Evolutionary conservation across 2,888 invertebrate species (phyloP).

Genomic region (Euplexia lucipara): DNA sequence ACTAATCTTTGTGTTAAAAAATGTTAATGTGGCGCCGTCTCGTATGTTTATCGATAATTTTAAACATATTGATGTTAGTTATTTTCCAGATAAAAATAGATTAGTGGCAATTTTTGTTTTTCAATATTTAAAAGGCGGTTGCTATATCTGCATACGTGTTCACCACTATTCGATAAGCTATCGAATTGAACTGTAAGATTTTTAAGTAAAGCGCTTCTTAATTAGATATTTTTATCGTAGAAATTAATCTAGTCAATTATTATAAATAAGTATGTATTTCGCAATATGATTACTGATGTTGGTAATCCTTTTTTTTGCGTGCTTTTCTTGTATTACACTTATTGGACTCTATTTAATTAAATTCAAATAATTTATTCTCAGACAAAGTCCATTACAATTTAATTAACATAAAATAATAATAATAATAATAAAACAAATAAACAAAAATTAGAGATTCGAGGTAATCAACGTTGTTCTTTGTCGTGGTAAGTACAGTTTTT

Average conservation of each 20-base stretch:
- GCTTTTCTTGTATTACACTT: constrained; percentile 6
- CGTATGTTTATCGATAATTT: constrained; percentile 26
- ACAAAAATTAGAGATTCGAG: too few species aligned
- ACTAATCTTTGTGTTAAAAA: constrained; percentile 31
- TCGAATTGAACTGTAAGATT: too few species aligned
- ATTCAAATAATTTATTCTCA: too few species aligned
- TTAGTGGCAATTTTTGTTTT: constrained; percentile 36
- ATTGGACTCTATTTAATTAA: not conserved
- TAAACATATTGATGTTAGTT: constrained; percentile 45
- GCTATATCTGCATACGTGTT: not conserved
- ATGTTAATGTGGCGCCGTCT: constrained; percentile 60
- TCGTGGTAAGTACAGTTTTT: constrained; percentile 12
- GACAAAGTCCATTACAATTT: too few species aligned
- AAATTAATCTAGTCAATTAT: too few species aligned
- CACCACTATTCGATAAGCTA: too few species aligned
- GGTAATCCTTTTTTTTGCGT: constrained; percentile 4
- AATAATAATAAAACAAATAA: too few species aligned
- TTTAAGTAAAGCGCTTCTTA: too few species aligned
- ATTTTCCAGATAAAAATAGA: constrained; percentile 47
- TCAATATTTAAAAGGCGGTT: constrained; percentile 9
- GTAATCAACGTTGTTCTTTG: constrained; percentile 27
- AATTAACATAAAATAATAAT: too few species aligned
- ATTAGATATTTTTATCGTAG: too few species aligned
- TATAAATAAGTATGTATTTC: too few species aligned
- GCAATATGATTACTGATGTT: not conserved